phyloP scores from a whole-genome alignment of 2,113 vertebrate species.

The Cisticola juncidis region DNA sequence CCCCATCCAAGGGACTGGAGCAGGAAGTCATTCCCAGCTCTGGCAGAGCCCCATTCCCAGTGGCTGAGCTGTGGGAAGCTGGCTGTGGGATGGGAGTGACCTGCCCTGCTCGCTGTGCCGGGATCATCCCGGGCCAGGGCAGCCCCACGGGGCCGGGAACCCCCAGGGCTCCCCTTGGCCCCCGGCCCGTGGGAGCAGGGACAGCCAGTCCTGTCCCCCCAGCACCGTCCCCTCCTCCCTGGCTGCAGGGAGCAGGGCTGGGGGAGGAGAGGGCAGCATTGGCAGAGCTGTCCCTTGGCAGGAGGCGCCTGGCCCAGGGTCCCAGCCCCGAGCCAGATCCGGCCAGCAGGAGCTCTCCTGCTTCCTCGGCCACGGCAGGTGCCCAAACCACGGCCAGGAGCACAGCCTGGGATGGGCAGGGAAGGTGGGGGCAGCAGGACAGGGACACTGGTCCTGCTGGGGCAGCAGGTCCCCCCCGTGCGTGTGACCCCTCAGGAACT shows the following conservation, averaged over 20 bases:
- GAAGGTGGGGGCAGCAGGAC: background rate
- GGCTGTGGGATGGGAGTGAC: background rate
- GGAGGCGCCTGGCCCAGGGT: background rate
- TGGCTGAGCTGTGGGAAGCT: background rate
- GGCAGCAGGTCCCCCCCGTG: accelerated
- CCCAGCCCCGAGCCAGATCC: slow-evolving; percentile 21
- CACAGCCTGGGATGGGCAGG: background rate
- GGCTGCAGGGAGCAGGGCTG: background rate
- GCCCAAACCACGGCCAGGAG: background rate
- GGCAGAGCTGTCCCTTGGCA: slow-evolving; percentile 22
- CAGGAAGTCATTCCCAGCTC: background rate
- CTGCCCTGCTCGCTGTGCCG: accelerated
- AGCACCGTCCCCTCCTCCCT: background rate
- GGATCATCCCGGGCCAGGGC: background rate
- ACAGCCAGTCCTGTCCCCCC: background rate
- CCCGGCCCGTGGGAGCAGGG: background rate
- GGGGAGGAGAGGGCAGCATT: background rate
- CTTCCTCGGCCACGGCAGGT: background rate
- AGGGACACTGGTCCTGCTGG: accelerated
- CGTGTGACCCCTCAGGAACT: background rate
- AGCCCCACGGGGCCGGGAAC: accelerated
- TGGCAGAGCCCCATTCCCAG: background rate
- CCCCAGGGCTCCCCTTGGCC: background rate
- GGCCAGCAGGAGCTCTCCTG: background rate
- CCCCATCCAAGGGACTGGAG: background rate